These are phyloP conservation scores for Agelas oroides DNA, from an alignment of 37 sponge, comb jelly and placozoan genomes.

Conservation along the genomic window DNA sequence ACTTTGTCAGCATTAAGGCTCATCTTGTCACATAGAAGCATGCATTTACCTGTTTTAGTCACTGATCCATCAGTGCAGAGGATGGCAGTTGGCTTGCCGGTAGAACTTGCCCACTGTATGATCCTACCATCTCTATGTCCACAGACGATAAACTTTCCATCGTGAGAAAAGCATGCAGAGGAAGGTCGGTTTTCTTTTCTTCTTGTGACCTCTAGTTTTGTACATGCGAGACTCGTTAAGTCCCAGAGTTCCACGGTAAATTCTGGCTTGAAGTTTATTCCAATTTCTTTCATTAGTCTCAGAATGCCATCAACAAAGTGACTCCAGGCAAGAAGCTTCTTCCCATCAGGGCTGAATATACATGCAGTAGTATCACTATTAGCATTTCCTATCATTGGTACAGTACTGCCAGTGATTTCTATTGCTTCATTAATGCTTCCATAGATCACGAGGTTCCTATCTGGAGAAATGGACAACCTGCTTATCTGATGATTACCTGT, in stretches of 20 bases:
- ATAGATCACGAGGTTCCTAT: conserved; percentile 19
- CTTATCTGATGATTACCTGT: background rate
- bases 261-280: background rate
- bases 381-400: conserved; percentile 5
- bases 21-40: no score
- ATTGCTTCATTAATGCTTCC: conserved; percentile 21
- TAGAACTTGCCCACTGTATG: conserved; percentile 13
- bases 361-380: background rate
- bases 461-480: conserved; percentile 13
- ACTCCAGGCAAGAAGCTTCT: conserved; percentile 21
- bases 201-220: background rate
- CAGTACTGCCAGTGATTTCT: background rate
- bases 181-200: background rate
- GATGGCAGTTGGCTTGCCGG: background rate
- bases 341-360: conserved; percentile 38
- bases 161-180: conserved; percentile 53
- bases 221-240: background rate
- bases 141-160: conserved; percentile 13
- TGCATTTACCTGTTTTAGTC: conserved; percentile 16
- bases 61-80: conserved; percentile 23
- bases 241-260: conserved; percentile 30
- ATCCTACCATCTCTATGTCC: conserved; percentile 35
- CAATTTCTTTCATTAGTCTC: background rate
- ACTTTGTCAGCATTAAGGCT: no score
- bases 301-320: conserved; percentile 1